Evolutionary conservation across 2,888 invertebrate genomes (phyloP).

Genomic region (Caenorhabditis zanzibari): DNA sequence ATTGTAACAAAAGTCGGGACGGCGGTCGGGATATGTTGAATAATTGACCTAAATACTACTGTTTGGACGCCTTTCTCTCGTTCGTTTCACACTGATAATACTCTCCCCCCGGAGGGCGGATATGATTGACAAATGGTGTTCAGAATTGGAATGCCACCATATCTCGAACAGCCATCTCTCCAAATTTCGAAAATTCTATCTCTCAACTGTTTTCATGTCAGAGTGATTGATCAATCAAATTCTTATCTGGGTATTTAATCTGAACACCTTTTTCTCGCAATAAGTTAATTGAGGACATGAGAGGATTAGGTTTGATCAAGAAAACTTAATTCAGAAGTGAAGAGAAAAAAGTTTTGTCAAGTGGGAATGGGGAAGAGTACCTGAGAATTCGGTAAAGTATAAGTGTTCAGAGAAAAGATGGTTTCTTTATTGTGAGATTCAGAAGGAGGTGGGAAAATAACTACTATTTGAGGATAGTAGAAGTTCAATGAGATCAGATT

Average conservation of each 20-base stretch:
- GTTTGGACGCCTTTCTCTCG: slow-evolving; percentile 22
- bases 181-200: slow-evolving; percentile 24
- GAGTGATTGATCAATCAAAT: slow-evolving; percentile 56
- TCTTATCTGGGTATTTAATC: slow-evolving; percentile 2
- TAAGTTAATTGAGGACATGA: slow-evolving; percentile 38
- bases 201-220: slow-evolving; percentile 41
- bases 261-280: slow-evolving; percentile 41
- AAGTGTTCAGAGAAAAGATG: background rate
- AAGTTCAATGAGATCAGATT: background rate
- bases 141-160: slow-evolving; percentile 22
- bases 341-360: background rate
- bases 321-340: background rate
- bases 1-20: slow-evolving; percentile 28
- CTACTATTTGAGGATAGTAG: background rate
- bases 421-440: background rate
- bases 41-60: slow-evolving; percentile 67
- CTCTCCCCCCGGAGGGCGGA: slow-evolving; percentile 7
- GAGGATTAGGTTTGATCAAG: slow-evolving; percentile 38
- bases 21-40: slow-evolving; percentile 58
- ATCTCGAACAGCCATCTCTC: slow-evolving; percentile 28
- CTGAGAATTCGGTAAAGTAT: background rate
- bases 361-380: background rate
- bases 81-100: slow-evolving; percentile 56
- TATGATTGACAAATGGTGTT: slow-evolving; percentile 45
- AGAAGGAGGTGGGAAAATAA: background rate